Evolutionary conservation across 2,797 vertebrate genomes (phyloP), one percentile per base, ranked within the genome.

Genomic region (Crypturellus tataupa): DNA sequence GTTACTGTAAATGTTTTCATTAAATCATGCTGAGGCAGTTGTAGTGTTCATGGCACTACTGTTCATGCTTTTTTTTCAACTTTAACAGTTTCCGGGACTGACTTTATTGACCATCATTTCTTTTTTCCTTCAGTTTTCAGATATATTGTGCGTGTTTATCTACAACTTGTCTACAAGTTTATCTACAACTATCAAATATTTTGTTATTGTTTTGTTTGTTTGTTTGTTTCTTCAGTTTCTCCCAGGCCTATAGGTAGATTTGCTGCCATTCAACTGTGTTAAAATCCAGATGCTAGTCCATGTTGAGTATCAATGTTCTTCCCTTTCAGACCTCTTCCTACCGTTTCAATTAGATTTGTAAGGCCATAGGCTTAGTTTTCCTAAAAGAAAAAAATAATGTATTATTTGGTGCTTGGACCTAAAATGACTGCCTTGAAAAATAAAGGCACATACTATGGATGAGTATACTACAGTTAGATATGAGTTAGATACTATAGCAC

Each of bases 361-460:
- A 90, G 29, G 13, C 31, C 1, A 3, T 31, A 87, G 31, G 29
- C 2, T 64, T 77, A 68, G 1, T 21, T 62, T 85, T 76, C 64
- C 17, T 65, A 39, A 62, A 80, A 80, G 8, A 19, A 14, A 35
- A 4, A 83, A 51, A 2, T 18, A 42, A 78, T 71, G 40, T 15
- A 3, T 3, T 87, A 70, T 56, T 39, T 3, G 13, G 70, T 21
- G 67, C 12, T 75, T 95, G 71, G 40, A 33, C 27, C 60, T 69
- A 49, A 3, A 60, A 25, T 9, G 12, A 31, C 31, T 62, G 1
- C 2, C 4, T 72, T 68, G 49, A 80, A 78, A 68, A 71, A 51
- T 39, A 29, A 25, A 6, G 0, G 3, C 40, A 4, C 2, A 25
- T 44, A 7, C 0, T 69, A 13, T 63, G 2, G 11, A 33, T n/a